Base-by-base conservation (phyloP, 2,113 vertebrate genomes). In the Amblyopsis rosae region DNA sequence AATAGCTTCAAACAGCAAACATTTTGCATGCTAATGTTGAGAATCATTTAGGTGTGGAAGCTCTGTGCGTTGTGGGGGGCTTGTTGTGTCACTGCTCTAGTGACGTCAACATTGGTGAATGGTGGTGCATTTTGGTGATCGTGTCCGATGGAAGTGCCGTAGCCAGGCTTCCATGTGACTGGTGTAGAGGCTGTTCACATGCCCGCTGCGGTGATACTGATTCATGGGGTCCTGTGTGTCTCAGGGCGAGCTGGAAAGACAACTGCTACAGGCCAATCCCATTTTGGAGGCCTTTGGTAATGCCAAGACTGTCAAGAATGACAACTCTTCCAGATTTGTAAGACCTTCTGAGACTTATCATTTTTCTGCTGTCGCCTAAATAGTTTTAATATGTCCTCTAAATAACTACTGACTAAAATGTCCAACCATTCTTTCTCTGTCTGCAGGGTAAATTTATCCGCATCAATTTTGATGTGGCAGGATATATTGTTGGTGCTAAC, bases 241-340 rank as follows among this genome's bases (percentile, higher is more conserved):
- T 15, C 84, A 97, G 96, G 96, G 96, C 0, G 96, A 97, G 82
- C 92, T 97, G 79, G 96, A 97, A 85, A 93, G 91, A 49, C 96
- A 97, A 86, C 91, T 97, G 17, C 93, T 97, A 41, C 96, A 97
- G 82, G 96, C 96, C 74, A 97, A 97, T 75, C 96, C 96, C 33
- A 93, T 97, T 58, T 86, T 97, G 81, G 96, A 97, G 84, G 95
- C 95, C 81, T 96, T 97, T 0, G 96, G 96, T 54, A 97, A 97
- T 0, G 95, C 95, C 57, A 96, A 96, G 91, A 97, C 95, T 0
- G 94, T 95, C 51, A 97, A 97, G 85, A 96, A 96, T 0, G 95
- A 96, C 89, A 97, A 96, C 86, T 97, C 95, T 13, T 96, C 95
- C 3, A 89, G 95, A 90, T 97, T 97, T 68, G 96, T 96, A 92